These are phyloP conservation scores for Quadroppia sp. DNA, from an alignment of 2,888 invertebrate genomes.

Conservation along the genomic window DNA sequence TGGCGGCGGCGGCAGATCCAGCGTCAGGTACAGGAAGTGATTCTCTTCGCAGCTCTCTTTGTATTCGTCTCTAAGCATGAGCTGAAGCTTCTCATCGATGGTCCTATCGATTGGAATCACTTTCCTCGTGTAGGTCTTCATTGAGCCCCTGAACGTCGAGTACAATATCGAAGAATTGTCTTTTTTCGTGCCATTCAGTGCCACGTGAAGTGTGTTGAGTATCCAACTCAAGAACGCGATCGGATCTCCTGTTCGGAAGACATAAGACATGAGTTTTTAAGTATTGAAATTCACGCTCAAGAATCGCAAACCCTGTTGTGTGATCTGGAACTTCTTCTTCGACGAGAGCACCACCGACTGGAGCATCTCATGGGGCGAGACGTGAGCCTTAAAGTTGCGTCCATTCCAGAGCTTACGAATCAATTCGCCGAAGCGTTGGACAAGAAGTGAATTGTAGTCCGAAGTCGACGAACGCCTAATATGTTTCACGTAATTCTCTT, in stretches of 20 bases:
- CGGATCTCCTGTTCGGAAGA: slow-evolving; percentile 65
- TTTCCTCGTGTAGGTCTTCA: slow-evolving; percentile 55
- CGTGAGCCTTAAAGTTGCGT: slow-evolving; percentile 97
- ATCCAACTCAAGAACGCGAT: slow-evolving; percentile 98
- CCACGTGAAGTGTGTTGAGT: slow-evolving; percentile 88
- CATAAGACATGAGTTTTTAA: slow-evolving; percentile 59
- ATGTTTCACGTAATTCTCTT: slow-evolving; percentile 76
- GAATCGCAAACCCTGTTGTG: slow-evolving; percentile 71
- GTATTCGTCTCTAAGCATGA: slow-evolving; percentile 42
- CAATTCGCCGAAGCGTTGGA: slow-evolving; percentile 89
- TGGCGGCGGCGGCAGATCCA: slow-evolving; percentile 95
- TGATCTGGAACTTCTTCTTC: slow-evolving; percentile 93
- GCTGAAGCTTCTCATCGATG: slow-evolving; percentile 42
- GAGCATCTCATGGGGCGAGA: slow-evolving; percentile 99
- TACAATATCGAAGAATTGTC: slow-evolving; percentile 85
- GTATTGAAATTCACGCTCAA: too few species aligned
- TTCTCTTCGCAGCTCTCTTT: slow-evolving; percentile 68
- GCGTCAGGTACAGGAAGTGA: slow-evolving; percentile 92
- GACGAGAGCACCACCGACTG: slow-evolving; percentile 97
- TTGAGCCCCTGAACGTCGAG: slow-evolving; percentile 74
- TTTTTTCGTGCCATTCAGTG: slow-evolving; percentile 78
- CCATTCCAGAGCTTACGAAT: slow-evolving; percentile 99
- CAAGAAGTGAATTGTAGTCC: slow-evolving; percentile 86
- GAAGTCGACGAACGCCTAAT: slow-evolving; percentile 74
- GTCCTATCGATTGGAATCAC: slow-evolving; percentile 47